Conservation (phyloP, 2,888 invertebrate genomes). For the Norana najaformis region DNA sequence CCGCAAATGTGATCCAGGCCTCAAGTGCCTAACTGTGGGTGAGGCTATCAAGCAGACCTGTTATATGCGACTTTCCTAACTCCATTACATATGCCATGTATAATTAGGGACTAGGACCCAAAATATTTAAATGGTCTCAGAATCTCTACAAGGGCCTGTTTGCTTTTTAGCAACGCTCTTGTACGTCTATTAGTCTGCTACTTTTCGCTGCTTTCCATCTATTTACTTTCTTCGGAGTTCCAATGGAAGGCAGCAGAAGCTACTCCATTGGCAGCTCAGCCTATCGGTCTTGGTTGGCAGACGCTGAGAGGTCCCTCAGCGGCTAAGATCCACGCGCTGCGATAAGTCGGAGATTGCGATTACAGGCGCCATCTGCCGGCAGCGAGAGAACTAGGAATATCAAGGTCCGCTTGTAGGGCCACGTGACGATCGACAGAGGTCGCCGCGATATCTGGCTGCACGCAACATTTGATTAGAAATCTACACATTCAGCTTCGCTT, state of each 20-base stretch:
- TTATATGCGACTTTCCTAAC: no score
- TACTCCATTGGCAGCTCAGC: background rate
- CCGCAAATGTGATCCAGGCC: no score
- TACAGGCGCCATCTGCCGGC: constrained; percentile 13
- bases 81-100: no score
- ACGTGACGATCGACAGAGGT: background rate
- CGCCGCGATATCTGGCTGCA: background rate
- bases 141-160: no score
- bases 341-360: constrained; percentile 13
- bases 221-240: background rate
- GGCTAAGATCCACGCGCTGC: background rate
- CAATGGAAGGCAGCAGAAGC: background rate
- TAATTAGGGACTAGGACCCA: no score
- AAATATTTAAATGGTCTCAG: no score
- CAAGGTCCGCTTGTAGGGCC: background rate
- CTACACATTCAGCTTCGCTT: background rate
- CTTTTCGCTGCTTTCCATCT: background rate
- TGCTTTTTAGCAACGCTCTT: no score
- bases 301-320: constrained; percentile 5
- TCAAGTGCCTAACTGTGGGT: no score
- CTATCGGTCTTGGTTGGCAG: background rate
- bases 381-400: background rate
- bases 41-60: no score
- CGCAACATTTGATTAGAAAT: constrained; percentile 13
- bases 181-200: background rate